These are phyloP conservation scores for Alentia gelatinosa DNA, from an alignment of 2,888 invertebrate species.

Conservation along the genomic window DNA sequence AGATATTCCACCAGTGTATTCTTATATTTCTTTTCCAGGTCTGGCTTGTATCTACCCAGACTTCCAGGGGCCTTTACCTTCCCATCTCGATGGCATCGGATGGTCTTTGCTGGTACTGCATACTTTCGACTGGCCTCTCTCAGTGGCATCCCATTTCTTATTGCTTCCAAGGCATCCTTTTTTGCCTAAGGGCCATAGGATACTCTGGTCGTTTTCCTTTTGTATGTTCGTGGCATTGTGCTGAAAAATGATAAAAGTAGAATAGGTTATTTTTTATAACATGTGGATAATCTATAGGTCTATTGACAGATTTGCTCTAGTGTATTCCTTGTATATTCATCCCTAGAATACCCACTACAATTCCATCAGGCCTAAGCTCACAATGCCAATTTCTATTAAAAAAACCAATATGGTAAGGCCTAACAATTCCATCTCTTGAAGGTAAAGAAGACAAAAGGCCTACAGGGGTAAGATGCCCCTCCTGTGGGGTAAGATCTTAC, in stretches of 20 bases:
- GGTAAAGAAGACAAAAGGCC: background rate
- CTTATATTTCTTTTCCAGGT: constrained; percentile 30
- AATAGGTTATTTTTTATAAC: background rate
- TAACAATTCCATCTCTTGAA: background rate
- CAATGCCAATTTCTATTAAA: background rate
- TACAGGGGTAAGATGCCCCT: background rate
- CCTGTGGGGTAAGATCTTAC: constrained; percentile 20
- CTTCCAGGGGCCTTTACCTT: constrained; percentile 54
- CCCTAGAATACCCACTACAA: background rate
- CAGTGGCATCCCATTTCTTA: background rate
- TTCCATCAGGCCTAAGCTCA: background rate
- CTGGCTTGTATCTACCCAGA: constrained; percentile 24
- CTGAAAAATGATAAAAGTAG: background rate
- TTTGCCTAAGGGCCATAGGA: background rate
- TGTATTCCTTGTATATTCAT: background rate
- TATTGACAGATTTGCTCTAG: background rate
- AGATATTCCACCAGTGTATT: constrained; percentile 46
- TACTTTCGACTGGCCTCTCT: background rate
- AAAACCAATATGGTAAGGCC: background rate
- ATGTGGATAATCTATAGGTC: background rate
- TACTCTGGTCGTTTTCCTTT: constrained; percentile 9
- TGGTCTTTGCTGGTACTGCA: constrained; percentile 43
- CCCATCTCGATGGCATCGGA: constrained; percentile 53
- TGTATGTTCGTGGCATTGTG: constrained; percentile 21
- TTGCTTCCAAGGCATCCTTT: background rate